Conservation (phyloP, 2,113 vertebrate species). For the Plecotus auritus region DNA sequence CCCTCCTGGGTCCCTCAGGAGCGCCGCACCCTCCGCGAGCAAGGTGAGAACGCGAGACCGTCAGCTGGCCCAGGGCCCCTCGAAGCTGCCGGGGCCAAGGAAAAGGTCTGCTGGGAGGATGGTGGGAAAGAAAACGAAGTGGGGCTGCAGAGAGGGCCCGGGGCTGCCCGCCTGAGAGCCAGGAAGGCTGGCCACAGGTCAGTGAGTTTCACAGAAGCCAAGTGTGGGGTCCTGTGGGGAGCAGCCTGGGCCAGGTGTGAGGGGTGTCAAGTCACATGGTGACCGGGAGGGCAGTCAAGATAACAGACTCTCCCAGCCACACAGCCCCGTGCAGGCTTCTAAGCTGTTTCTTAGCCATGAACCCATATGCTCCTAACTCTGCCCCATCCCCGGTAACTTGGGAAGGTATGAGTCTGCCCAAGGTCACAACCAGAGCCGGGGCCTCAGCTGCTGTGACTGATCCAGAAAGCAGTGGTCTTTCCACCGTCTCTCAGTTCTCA, state of each 20-base stretch:
- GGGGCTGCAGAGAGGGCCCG: neutral
- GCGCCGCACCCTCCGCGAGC: accelerated
- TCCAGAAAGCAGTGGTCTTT: accelerated
- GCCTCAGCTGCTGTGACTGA: neutral
- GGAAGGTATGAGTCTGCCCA: neutral
- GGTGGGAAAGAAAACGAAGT: neutral
- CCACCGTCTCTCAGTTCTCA: neutral
- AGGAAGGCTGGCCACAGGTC: neutral
- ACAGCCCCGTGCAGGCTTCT: neutral
- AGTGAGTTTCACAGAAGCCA: neutral
- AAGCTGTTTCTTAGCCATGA: neutral
- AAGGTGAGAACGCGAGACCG: neutral
- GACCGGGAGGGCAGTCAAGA: accelerated
- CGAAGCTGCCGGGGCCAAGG: neutral
- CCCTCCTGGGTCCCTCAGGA: neutral
- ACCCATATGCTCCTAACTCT: neutral
- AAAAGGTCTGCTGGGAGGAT: neutral
- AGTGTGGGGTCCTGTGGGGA: neutral
- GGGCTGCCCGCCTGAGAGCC: neutral
- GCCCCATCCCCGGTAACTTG: accelerated
- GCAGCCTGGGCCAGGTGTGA: neutral
- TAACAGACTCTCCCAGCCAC: neutral
- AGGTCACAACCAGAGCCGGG: neutral
- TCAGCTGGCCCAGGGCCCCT: neutral
- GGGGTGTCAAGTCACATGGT: neutral